Conservation (phyloP, 2,797 vertebrate species). For the Amphiprion clarkii region DNA sequence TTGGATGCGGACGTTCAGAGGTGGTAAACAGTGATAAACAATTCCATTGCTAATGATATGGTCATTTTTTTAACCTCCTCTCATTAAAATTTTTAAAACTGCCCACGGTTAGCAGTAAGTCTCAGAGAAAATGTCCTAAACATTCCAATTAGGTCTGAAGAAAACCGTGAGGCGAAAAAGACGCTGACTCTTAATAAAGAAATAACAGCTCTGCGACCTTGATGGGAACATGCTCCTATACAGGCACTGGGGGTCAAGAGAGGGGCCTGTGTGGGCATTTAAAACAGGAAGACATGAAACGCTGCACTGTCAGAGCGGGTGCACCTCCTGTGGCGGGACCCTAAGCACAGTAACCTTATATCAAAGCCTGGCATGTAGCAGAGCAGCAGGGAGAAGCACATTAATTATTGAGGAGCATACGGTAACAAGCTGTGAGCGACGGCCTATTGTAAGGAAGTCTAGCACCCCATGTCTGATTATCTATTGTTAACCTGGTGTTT, state of each 20-base stretch:
- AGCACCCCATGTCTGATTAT: slow-evolving; percentile 80
- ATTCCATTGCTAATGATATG: slow-evolving; percentile 11
- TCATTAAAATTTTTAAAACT: slow-evolving; percentile 2
- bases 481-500: slow-evolving; percentile 76
- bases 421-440: slow-evolving; percentile 83
- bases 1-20: background rate
- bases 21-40: background rate
- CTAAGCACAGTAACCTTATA: slow-evolving; percentile 84
- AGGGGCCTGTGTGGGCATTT: slow-evolving; percentile 48
- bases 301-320: slow-evolving; percentile 59
- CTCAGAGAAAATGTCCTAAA: slow-evolving; percentile 48
- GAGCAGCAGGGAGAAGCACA: slow-evolving; percentile 81
- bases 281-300: slow-evolving; percentile 85
- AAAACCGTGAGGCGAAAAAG: slow-evolving; percentile 32
- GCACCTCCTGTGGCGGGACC: slow-evolving; percentile 78
- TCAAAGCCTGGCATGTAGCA: slow-evolving; percentile 83
- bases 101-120: slow-evolving; percentile 21
- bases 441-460: slow-evolving; percentile 78
- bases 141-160: slow-evolving; percentile 55
- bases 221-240: slow-evolving; percentile 37
- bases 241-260: slow-evolving; percentile 54
- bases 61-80: slow-evolving; percentile 14
- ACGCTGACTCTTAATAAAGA: slow-evolving; percentile 57
- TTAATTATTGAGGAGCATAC: slow-evolving; percentile 86
- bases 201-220: slow-evolving; percentile 37